Evolutionary conservation across 92 coral and sea anemone genomes (phyloP).

Genomic region (Porites rus): DNA sequence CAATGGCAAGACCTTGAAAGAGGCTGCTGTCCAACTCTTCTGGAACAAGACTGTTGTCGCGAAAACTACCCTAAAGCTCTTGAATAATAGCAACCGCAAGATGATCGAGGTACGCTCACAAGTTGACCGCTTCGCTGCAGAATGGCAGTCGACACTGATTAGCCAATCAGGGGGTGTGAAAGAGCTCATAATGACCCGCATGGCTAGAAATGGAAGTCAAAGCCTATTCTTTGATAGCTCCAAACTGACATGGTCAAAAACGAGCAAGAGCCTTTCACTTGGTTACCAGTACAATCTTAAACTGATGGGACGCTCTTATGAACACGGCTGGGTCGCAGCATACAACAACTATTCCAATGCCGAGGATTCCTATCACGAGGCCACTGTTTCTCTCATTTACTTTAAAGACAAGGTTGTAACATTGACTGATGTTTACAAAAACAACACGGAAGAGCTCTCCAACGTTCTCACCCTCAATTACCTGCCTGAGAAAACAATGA

Average conservation of each 20-base stretch:
- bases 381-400: slow-evolving; percentile 76
- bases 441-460: slow-evolving; percentile 58
- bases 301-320: slow-evolving; percentile 66
- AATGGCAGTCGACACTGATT: slow-evolving; percentile 54
- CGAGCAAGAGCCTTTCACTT: slow-evolving; percentile 44
- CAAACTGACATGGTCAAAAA: slow-evolving; percentile 47
- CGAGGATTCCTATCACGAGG: slow-evolving; percentile 60
- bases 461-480: slow-evolving; percentile 73
- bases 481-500: slow-evolving; percentile 82
- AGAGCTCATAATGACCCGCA: slow-evolving; percentile 52
- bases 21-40: slow-evolving; percentile 64
- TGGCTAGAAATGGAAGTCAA: slow-evolving; percentile 76
- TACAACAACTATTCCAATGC: slow-evolving; percentile 72
- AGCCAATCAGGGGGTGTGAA: slow-evolving; percentile 46
- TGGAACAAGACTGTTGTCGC: slow-evolving; percentile 74
- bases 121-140: slow-evolving; percentile 67
- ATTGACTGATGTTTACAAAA: slow-evolving; percentile 59
- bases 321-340: slow-evolving; percentile 83
- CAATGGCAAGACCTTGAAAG: slow-evolving; percentile 62
- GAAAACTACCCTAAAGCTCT: slow-evolving; percentile 54
- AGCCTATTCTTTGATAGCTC: slow-evolving; percentile 64
- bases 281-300: slow-evolving; percentile 47
- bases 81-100: slow-evolving; percentile 52
- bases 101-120: slow-evolving; percentile 65
- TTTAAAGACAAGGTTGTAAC: slow-evolving; percentile 81